Conservation (phyloP, 2,888 invertebrate species). For the Phoronis australis region DNA sequence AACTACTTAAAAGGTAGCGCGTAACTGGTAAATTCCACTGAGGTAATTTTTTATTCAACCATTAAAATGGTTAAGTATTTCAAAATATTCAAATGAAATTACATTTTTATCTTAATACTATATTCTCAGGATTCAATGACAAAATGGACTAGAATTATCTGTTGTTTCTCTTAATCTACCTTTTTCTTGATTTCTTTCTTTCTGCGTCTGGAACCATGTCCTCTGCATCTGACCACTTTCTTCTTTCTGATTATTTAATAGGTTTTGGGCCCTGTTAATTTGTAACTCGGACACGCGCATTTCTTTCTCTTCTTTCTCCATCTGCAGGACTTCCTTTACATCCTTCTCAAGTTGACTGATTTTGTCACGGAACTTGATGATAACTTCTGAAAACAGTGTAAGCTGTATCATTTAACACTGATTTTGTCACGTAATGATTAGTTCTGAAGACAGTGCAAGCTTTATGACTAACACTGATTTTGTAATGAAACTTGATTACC, state of each 20-base stretch:
- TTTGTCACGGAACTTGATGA: slow-evolving; percentile 76
- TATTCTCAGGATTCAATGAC: too few relatives aligned
- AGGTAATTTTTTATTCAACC: too few relatives aligned
- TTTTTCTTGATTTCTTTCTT: slow-evolving; percentile 67
- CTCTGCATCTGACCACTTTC: slow-evolving; percentile 39
- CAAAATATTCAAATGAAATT: too few relatives aligned
- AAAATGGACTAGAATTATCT: neutral
- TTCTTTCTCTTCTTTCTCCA: slow-evolving; percentile 75
- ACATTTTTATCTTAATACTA: too few relatives aligned
- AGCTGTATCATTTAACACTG: too few relatives aligned
- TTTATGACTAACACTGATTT: too few relatives aligned
- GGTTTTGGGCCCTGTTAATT: slow-evolving; percentile 65
- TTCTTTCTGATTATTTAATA: slow-evolving; percentile 57
- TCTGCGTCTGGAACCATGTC: slow-evolving; percentile 79
- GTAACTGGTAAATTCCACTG: neutral
- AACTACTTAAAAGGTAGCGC: too few relatives aligned
- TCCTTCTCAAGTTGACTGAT: slow-evolving; percentile 71
- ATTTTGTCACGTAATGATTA: too few relatives aligned
- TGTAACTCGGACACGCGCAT: slow-evolving; percentile 83
- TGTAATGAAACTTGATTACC: too few relatives aligned
- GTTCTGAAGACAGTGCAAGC: too few relatives aligned
- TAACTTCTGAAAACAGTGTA: slow-evolving; percentile 72
- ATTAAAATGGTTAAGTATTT: too few relatives aligned
- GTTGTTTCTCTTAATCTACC: slow-evolving; percentile 14
- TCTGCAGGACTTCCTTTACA: slow-evolving; percentile 69